Evolutionary conservation across 2,888 invertebrate genomes (phyloP), one percentile per base, ranked within the genome.

Genomic region (Eupithecia subumbrata): DNA sequence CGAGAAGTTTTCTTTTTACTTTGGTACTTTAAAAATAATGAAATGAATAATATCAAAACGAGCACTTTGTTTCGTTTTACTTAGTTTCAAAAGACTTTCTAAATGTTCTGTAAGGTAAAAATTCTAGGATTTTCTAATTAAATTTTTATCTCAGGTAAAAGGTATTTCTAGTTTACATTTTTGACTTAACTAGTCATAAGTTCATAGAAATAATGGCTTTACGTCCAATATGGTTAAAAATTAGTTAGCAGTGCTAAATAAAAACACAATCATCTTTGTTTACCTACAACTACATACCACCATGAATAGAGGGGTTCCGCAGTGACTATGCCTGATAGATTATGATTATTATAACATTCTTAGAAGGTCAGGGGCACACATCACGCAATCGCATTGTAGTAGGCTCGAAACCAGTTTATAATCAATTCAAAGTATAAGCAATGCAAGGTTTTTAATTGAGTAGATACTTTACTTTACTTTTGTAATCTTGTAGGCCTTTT

Each of bases 361-460:
- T 52, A 71, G 69, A 74, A 74, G 70, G 77, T 22, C 74, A 77
- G 70, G 74, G 72, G 67, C 63, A 70, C 11, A 5, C 43, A 52
- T 52, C 60, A 77, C 72, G 70, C 69, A 74, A 77, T 67, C 45
- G 37, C 25, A 74, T 68, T 45, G 43, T 56, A 71, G 45, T 69
- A 56, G 22, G 60, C 56, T 45, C 60, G 7, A 72, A 74, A 72
- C 76, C 74, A 22, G 76, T 77, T 74, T 18, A 72, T 37, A 67
- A 63, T 77, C 66, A 37, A 63, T 37, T 37, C 67, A 63, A 71
- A 90, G 86, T 40, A 68, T 71, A 75, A 75, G 68, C 60, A 71
- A 43, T 11, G 63, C 22, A 60, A 60, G 60, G 40, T 67, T 67
- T 18, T 67, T 37, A 64, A 34, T 64, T 34, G 34, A 64, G 34